Evolutionary conservation across 2,888 invertebrate genomes (phyloP).

Genomic region (Thalpophila matura): DNA sequence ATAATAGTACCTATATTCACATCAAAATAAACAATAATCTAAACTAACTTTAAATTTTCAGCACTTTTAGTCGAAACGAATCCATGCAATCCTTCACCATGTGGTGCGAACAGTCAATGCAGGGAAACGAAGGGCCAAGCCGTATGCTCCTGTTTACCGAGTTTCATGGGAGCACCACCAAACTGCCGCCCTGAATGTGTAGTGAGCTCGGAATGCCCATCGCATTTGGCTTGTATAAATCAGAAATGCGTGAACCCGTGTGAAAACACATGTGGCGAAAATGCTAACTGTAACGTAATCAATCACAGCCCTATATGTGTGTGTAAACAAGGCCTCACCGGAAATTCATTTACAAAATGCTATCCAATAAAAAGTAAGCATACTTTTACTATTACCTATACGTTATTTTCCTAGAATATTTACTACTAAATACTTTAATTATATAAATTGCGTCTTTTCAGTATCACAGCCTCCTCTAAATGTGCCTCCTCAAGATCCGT

Average conservation of each 20-base stretch:
- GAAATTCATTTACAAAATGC: constrained; percentile 95
- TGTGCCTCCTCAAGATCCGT: constrained; percentile 87
- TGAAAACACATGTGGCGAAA: constrained; percentile 91
- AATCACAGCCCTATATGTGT: constrained; percentile 94
- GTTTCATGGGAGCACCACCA: constrained; percentile 93
- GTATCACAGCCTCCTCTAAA: constrained; percentile 78
- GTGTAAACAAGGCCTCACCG: constrained; percentile 93
- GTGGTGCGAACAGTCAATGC: constrained; percentile 95
- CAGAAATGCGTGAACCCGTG: constrained; percentile 94
- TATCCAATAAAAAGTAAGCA: constrained; percentile 89
- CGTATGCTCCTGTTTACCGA: constrained; percentile 93
- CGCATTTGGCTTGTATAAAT: constrained; percentile 92
- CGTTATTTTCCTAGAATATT: neutral
- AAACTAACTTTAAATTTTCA: constrained; percentile 65
- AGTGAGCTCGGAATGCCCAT: constrained; percentile 92
- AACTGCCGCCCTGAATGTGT: constrained; percentile 94
- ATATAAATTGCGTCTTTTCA: constrained; percentile 65
- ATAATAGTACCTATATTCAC: no score
- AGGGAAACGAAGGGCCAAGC: constrained; percentile 93
- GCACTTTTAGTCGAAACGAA: constrained; percentile 76
- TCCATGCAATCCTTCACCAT: constrained; percentile 91
- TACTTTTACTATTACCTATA: neutral
- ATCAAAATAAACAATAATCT: constrained; percentile 16
- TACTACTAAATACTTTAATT: constrained; percentile 2
- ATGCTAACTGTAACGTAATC: constrained; percentile 92